These are phyloP conservation scores for Oreortyx pictus DNA, from an alignment of 2,797 vertebrate species.

Conservation along the genomic window DNA sequence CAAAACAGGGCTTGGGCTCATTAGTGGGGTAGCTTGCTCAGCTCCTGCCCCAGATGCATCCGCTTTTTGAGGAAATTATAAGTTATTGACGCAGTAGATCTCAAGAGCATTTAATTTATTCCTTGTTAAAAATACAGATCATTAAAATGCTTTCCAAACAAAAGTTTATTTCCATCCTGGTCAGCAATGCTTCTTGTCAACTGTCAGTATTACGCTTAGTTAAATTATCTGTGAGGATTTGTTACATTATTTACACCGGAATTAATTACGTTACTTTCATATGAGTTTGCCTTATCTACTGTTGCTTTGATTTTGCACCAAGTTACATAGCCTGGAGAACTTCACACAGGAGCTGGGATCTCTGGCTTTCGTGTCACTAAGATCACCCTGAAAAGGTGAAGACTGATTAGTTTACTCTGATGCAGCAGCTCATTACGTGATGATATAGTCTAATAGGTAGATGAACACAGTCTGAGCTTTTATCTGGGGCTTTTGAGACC, in stretches of 20 bases:
- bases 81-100: neutral
- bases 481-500: neutral
- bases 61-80: neutral
- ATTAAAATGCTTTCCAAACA: neutral
- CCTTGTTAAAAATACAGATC: neutral
- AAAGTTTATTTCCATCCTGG: neutral
- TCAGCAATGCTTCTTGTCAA: neutral
- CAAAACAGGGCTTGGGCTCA: neutral
- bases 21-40: neutral
- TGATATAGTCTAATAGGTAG: neutral
- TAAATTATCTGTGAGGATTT: constrained; percentile 38
- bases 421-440: neutral
- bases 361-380: neutral
- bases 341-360: neutral
- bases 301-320: neutral
- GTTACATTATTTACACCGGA: constrained; percentile 12
- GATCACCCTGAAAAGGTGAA: neutral
- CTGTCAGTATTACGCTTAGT: neutral
- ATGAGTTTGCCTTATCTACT: neutral
- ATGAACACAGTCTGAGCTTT: neutral
- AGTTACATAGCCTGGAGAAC: neutral
- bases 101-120: constrained; percentile 5
- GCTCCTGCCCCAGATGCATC: neutral
- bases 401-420: neutral
- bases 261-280: constrained; percentile 11